Conservation (phyloP, 2,113 vertebrate species). For the Channa maculata region DNA sequence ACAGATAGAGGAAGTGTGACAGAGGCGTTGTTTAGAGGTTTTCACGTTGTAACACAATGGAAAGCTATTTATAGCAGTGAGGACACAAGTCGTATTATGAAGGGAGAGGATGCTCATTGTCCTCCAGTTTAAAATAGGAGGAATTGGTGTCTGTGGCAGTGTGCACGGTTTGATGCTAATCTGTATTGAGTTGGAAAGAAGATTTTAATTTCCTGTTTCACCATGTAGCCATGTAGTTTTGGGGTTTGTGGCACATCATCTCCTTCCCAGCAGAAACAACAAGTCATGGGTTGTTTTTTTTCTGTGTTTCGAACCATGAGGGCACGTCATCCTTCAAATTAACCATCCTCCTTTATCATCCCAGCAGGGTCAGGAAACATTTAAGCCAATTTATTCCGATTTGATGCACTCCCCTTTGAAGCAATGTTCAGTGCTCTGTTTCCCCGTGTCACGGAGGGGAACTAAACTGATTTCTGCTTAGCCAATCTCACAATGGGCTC, state of each 20-base stretch:
- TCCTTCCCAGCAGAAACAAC: constrained; percentile 14
- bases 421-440: constrained; percentile 22
- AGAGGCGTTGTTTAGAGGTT: constrained; percentile 41
- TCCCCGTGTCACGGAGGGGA: too few relatives aligned
- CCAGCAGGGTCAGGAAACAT: constrained; percentile 35
- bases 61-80: constrained; percentile 40
- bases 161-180: neutral
- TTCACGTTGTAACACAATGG: constrained; percentile 24
- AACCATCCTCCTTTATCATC: constrained; percentile 52
- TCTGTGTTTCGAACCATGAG: constrained; percentile 30
- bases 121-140: constrained; percentile 10
- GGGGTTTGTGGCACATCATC: constrained; percentile 19
- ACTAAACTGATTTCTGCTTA: constrained; percentile 10
- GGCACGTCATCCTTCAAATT: constrained; percentile 48
- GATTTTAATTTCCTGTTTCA: constrained; percentile 31
- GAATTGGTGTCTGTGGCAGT: constrained; percentile 6
- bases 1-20: constrained; percentile 52
- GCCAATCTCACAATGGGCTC: neutral
- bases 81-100: constrained; percentile 30
- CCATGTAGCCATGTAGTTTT: constrained; percentile 17
- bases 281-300: constrained; percentile 47
- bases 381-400: constrained; percentile 47
- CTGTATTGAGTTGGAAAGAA: constrained; percentile 1
- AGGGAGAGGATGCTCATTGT: constrained; percentile 17
- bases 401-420: constrained; percentile 32